Conservation (phyloP, 2,113 vertebrate species). For the Promerops cafer region DNA sequence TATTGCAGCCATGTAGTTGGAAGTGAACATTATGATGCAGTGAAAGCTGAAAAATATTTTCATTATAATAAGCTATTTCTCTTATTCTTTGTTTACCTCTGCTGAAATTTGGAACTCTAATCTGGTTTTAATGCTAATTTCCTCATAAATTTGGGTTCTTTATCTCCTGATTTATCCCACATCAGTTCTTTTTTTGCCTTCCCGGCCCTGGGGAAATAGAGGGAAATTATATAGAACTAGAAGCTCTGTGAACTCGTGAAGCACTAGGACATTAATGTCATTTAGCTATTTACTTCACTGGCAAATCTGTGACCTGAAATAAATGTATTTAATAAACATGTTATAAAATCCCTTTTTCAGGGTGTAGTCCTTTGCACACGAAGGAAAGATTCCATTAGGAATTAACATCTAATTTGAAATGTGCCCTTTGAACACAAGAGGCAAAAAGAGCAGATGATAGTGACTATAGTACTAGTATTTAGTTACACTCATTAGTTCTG, state of each 20-base stretch:
- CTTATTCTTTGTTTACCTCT: background rate
- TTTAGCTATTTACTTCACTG: background rate
- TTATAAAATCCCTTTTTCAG: background rate
- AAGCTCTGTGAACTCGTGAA: background rate
- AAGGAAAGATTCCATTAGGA: background rate
- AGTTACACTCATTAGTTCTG: background rate
- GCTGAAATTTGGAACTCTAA: background rate
- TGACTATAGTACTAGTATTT: background rate
- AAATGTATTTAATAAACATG: background rate
- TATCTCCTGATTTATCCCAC: background rate
- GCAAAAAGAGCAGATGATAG: background rate
- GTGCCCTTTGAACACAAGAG: background rate
- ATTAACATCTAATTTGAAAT: background rate
- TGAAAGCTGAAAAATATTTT: background rate
- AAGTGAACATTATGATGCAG: background rate
- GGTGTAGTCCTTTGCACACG: background rate
- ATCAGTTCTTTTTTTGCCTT: background rate
- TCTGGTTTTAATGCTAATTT: background rate
- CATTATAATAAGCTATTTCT: background rate
- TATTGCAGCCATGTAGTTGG: background rate
- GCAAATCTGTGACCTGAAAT: background rate
- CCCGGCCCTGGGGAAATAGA: background rate
- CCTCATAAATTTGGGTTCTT: background rate
- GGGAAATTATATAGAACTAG: background rate
- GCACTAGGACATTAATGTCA: background rate